Base-by-base conservation (phyloP, 2,113 vertebrate species). In the Xenopus borealis region DNA sequence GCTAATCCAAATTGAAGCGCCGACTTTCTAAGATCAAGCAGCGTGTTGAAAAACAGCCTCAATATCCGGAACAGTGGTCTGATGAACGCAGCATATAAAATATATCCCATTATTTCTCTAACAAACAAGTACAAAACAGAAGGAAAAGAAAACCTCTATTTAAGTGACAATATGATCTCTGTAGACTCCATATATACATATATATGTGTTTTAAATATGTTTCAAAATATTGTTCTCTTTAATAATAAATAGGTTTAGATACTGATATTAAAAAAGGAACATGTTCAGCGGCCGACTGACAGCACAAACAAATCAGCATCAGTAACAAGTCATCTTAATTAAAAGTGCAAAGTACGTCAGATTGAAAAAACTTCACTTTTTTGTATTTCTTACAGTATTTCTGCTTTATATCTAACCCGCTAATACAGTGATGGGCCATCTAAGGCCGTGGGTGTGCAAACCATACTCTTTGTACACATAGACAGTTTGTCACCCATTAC, bases 321-420 rank as follows among this genome's bases (percentile, higher is more conserved):
- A 78, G 66, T 77, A 77, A 71, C 61, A 78, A 73, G 57, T 47
- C 66, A 64, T 62, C 83, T 79, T 82, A 82, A 82, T 83, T 88
- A 82, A 86, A 91, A 92, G 89, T 93, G 89, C 88, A 86, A 90
- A 91, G 85, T 85, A 86, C 83, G 88, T 90, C 85, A 85, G 87
- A 87, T 86, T 88, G 82, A 75, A 86, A 81, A 85, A 78, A 75
- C 45, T 0, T 57, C 33, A 19, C 12, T 57, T 62, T 44, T n/a
- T 72, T 88, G 79, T 83, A 80, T 75, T 75, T 81, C 74, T 88
- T 86, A 90, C 83, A 88, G 83, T 85, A 83, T 86, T 83, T 85
- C 80, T 57, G 81, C 80, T 84, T 88, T 82, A 84, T 83, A 78
- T 82, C 84, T 80, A 82, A 85, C 83, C 78, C 80, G 75, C 72